Conservation (phyloP, 2,888 invertebrate species). For the Lasioglossum calceatum region DNA sequence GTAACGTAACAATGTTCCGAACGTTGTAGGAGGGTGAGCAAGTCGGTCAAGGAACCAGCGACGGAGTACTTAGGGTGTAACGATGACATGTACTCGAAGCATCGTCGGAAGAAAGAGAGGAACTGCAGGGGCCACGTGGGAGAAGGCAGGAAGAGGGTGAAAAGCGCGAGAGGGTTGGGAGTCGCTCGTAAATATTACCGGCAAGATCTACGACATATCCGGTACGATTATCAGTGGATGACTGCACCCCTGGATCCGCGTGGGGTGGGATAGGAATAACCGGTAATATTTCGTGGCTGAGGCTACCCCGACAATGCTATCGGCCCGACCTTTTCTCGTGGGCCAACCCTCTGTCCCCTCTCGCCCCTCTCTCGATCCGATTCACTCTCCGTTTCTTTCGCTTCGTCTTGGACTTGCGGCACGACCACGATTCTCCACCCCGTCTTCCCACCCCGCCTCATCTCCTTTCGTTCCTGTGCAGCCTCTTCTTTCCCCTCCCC, state of each 20-base stretch:
- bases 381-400: slow-evolving; percentile 60
- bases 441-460: background rate
- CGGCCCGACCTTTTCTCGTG: slow-evolving; percentile 63
- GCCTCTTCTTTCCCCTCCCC: slow-evolving; percentile 8
- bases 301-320: slow-evolving; percentile 76
- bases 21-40: background rate
- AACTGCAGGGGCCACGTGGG: slow-evolving; percentile 4
- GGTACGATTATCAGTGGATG: slow-evolving; percentile 77
- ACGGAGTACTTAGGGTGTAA: background rate
- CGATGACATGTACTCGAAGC: background rate
- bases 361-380: slow-evolving; percentile 46
- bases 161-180: slow-evolving; percentile 1
- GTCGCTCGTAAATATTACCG: slow-evolving; percentile 74
- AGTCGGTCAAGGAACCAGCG: background rate
- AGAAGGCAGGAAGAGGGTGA: background rate
- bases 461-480: slow-evolving; percentile 19
- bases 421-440: slow-evolving; percentile 40
- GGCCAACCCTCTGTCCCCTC: slow-evolving; percentile 17
- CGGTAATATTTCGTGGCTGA: slow-evolving; percentile 80
- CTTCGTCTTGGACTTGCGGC: slow-evolving; percentile 37
- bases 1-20: background rate
- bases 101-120: background rate
- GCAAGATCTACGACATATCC: slow-evolving; percentile 77
- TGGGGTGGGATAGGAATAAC: slow-evolving; percentile 70
- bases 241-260: slow-evolving; percentile 61